Evolutionary conservation across 2,888 invertebrate species (phyloP).

Genomic region (Meteorus cinctellus): DNA sequence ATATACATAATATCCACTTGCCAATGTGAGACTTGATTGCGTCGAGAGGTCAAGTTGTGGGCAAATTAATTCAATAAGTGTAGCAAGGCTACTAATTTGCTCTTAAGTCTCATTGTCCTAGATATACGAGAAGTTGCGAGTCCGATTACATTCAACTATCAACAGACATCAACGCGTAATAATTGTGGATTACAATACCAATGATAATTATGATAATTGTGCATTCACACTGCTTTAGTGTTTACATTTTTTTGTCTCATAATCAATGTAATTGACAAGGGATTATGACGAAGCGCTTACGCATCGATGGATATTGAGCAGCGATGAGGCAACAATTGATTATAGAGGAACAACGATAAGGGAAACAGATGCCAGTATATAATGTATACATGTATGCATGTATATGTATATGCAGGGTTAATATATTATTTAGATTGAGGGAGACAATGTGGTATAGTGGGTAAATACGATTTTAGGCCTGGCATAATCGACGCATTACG

Average conservation of each 20-base stretch:
- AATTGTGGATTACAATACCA: neutral
- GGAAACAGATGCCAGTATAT: neutral
- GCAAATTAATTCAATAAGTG: conserved; percentile 7
- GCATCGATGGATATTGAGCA: neutral
- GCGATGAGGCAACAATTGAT: neutral
- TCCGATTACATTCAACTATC: neutral
- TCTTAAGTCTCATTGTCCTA: neutral
- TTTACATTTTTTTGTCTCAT: neutral
- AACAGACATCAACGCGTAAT: neutral
- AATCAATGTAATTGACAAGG: neutral
- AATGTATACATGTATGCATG: neutral
- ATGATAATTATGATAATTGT: neutral
- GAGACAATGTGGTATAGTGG: neutral
- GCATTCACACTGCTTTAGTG: neutral
- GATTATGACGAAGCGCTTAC: neutral
- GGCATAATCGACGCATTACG: conserved; percentile 1
- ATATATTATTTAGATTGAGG: neutral
- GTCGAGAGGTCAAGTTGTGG: conserved; percentile 10
- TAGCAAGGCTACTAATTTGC: neutral
- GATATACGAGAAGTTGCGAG: neutral
- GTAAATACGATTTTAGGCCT: neutral
- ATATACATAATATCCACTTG: neutral
- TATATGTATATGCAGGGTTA: neutral
- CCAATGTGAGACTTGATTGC: neutral
- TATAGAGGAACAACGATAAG: neutral